Evolutionary conservation across 1,140 invertebrate genomes (phyloP).

Genomic region (Popillia japonica): DNA sequence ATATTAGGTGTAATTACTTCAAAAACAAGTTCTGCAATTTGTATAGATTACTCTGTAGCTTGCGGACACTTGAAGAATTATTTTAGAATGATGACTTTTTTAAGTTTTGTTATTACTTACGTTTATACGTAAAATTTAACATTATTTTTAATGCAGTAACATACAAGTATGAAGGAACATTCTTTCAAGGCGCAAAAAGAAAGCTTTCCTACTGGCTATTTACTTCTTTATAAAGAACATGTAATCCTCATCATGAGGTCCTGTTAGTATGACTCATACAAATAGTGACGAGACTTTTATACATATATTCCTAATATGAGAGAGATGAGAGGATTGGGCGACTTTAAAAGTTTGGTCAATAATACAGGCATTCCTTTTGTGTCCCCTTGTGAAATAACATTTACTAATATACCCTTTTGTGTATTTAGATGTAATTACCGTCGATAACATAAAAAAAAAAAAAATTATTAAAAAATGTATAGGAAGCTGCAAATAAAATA

Average conservation of each 20-base stretch:
- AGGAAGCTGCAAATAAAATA: background rate
- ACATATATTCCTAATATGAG: background rate
- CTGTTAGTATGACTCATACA: background rate
- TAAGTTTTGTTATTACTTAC: too few species aligned
- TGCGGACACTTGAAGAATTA: too few species aligned
- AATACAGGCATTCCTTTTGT: constrained; percentile 36
- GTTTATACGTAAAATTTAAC: too few species aligned
- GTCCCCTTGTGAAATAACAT: constrained; percentile 35
- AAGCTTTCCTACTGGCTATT: background rate
- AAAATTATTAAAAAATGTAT: constrained; percentile 19
- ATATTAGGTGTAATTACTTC: too few species aligned
- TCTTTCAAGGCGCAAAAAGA: too few species aligned
- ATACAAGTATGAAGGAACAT: too few species aligned
- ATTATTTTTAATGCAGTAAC: too few species aligned
- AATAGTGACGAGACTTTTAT: background rate
- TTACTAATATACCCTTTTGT: constrained; percentile 14
- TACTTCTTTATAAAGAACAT: background rate
- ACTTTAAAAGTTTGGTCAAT: constrained; percentile 43
- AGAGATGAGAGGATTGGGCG: constrained; percentile 25
- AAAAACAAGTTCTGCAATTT: too few species aligned
- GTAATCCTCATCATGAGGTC: background rate
- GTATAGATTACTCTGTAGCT: too few species aligned
- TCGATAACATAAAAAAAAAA: background rate
- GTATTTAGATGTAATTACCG: background rate
- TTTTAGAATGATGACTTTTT: too few species aligned